Evolutionary conservation across 2,888 invertebrate genomes (phyloP).

Genomic region (Arge pagana): DNA sequence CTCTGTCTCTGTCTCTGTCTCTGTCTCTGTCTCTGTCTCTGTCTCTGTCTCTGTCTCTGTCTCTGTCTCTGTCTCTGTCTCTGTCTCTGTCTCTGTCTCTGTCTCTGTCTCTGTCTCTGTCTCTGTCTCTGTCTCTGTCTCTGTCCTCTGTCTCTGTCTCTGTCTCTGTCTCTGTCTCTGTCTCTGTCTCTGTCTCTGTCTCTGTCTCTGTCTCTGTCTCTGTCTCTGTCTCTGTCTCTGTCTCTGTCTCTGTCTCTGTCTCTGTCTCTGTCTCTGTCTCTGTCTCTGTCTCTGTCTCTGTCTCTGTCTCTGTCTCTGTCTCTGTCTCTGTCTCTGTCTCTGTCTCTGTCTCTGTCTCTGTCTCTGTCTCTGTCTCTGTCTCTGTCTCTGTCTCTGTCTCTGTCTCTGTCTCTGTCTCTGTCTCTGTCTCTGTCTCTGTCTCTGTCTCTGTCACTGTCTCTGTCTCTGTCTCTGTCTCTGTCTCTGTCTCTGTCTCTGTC

Average conservation of each 20-base stretch:
- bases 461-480: background rate
- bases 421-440: background rate
- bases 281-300: background rate
- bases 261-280: background rate
- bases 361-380: background rate
- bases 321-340: background rate
- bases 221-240: background rate
- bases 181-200: background rate
- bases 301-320: background rate
- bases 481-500: background rate
- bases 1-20: background rate
- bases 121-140: background rate
- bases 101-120: background rate
- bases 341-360: background rate
- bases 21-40: background rate
- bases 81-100: conserved; percentile 7
- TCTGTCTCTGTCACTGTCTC: conserved; percentile 1
- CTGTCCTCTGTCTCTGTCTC: background rate
- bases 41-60: background rate
- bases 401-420: background rate
- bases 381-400: background rate
- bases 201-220: background rate
- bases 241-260: background rate
- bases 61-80: background rate
- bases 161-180: background rate